These are phyloP conservation scores for Centropristis striata DNA, from an alignment of 2,113 vertebrate genomes.

Conservation along the genomic window DNA sequence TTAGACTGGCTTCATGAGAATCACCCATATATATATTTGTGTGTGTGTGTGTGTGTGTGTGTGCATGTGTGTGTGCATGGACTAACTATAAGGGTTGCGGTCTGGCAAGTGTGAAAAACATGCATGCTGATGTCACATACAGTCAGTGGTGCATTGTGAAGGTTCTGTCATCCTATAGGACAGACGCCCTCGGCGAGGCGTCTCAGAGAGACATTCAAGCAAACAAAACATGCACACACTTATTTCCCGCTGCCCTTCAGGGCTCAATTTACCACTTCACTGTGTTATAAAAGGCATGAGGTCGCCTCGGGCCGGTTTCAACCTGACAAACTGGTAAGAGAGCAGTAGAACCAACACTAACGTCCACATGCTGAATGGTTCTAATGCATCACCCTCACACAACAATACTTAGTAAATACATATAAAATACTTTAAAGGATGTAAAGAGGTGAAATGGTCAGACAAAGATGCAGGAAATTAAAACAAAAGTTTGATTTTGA, in stretches of 20 bases:
- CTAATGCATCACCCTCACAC: conserved; percentile 11
- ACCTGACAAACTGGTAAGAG: conserved; percentile 42
- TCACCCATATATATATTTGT: too few species aligned
- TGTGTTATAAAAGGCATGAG: conserved; percentile 52
- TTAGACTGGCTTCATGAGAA: too few species aligned
- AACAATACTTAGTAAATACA: neutral
- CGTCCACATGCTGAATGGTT: conserved; percentile 38
- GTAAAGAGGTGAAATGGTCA: neutral
- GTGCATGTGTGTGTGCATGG: too few species aligned
- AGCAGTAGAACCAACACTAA: conserved; percentile 35
- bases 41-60: too few species aligned
- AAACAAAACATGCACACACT: conserved; percentile 47
- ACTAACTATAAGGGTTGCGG: neutral
- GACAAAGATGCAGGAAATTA: too few species aligned
- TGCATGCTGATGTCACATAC: conserved; percentile 1
- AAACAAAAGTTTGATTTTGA: neutral
- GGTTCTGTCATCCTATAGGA: conserved; percentile 26
- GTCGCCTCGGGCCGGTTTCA: conserved; percentile 47
- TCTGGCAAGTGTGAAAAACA: neutral
- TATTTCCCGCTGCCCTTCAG: conserved; percentile 55
- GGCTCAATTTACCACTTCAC: conserved; percentile 60
- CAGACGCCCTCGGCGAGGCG: conserved; percentile 28
- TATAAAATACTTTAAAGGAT: neutral
- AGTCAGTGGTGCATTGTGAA: conserved; percentile 44
- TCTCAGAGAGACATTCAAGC: conserved; percentile 33